A percentile compares a stretch with the other conserved stretches of the same genome.
Evolutionary conservation across 2,113 vertebrate genomes (phyloP).

Genomic region (Cercocebus atys): DNA sequence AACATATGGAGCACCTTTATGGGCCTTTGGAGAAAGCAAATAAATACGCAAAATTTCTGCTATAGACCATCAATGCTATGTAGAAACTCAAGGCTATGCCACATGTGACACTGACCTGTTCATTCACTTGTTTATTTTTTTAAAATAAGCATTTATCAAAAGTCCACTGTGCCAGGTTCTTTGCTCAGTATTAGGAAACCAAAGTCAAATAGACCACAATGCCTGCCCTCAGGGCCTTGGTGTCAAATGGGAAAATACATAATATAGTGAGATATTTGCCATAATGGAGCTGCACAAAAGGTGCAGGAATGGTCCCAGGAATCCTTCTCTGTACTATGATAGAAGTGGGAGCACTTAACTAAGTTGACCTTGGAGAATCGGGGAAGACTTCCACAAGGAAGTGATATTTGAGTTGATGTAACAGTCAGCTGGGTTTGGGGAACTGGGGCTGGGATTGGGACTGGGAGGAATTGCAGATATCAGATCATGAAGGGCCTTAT

Average conservation of each 20-base stretch:
- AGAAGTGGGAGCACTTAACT: background rate
- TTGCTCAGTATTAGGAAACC: background rate
- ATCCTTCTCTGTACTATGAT: background rate
- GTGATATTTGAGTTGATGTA: background rate
- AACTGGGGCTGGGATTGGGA: background rate
- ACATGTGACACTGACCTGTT: background rate
- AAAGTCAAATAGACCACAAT: background rate
- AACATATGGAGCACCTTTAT: background rate
- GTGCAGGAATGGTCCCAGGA: background rate
- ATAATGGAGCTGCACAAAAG: background rate
- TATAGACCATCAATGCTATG: background rate
- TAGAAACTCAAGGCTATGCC: background rate
- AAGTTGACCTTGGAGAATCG: background rate
- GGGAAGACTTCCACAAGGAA: background rate
- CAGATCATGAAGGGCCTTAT: background rate
- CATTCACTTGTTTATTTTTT: background rate
- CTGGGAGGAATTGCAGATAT: background rate
- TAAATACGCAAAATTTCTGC: background rate
- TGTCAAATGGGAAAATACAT: background rate
- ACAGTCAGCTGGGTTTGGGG: background rate
- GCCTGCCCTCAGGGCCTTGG: background rate
- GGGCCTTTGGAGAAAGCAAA: background rate
- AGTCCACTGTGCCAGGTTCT: background rate
- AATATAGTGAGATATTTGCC: background rate
- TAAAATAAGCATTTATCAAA: constrained; percentile 6